phyloP scores from a whole-genome alignment of 2,888 invertebrate species.

The Phyllotreta cruciferae region DNA sequence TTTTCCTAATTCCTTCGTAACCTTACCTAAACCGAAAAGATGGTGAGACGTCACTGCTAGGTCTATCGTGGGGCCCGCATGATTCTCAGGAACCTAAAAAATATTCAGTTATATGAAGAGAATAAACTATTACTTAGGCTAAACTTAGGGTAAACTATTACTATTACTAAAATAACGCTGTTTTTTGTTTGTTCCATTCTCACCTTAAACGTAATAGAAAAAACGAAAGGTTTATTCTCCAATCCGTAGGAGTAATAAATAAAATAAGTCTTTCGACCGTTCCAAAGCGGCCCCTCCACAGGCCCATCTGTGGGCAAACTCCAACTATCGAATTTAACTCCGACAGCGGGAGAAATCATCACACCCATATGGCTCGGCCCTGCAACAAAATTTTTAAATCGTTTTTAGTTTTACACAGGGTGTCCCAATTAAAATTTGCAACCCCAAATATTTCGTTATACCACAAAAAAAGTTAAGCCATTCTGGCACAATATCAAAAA shows the following conservation, averaged over 20 bases:
- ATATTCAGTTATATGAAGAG: neutral
- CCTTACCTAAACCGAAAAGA: conserved; percentile 64
- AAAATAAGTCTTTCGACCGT: conserved; percentile 70
- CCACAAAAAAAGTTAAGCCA: too few species aligned
- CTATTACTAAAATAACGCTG: neutral
- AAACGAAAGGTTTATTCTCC: conserved; percentile 65
- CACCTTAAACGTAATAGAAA: conserved; percentile 70
- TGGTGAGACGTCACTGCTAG: conserved; percentile 70
- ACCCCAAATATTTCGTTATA: neutral
- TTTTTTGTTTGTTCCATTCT: conserved; percentile 29
- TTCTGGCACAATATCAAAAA: too few species aligned
- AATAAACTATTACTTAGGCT: neutral
- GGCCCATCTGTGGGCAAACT: conserved; percentile 65
- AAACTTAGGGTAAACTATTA: too few species aligned
- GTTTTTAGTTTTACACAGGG: neutral
- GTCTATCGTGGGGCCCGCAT: conserved; percentile 62
- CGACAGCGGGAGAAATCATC: conserved; percentile 67
- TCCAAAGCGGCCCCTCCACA: conserved; percentile 64
- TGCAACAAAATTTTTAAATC: conserved; percentile 47
- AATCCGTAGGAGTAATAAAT: conserved; percentile 72
- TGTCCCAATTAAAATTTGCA: too few species aligned
- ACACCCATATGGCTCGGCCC: conserved; percentile 75
- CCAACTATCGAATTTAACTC: conserved; percentile 66
- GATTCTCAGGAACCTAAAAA: conserved; percentile 57
- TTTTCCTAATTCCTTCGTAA: conserved; percentile 62